These are phyloP conservation scores for Caenorhabditis zanzibari DNA, from an alignment of 2,888 invertebrate species.

Conservation along the genomic window DNA sequence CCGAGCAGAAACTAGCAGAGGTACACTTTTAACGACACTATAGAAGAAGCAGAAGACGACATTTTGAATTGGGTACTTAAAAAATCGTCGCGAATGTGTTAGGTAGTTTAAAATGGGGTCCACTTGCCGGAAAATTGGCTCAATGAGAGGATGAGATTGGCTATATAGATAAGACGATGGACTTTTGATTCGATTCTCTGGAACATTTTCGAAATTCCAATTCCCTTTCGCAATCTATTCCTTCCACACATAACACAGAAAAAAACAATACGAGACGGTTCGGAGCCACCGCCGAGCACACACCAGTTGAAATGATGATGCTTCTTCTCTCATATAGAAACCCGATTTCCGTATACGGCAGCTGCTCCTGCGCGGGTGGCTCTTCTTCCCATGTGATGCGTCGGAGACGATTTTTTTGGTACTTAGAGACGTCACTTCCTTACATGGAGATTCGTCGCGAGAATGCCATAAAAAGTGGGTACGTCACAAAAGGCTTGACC, in stretches of 20 bases:
- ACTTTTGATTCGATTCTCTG: neutral
- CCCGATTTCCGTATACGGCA: constrained; percentile 67
- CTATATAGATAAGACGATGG: constrained; percentile 37
- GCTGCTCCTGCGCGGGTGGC: constrained; percentile 5
- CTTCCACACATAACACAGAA: constrained; percentile 1
- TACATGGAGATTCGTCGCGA: neutral
- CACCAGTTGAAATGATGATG: constrained; percentile 34
- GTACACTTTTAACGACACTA: constrained; percentile 32
- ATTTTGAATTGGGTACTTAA: constrained; percentile 34
- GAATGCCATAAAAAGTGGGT: constrained; percentile 44
- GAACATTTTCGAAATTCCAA: constrained; percentile 2
- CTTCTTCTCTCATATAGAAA: constrained; percentile 48
- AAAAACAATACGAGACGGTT: constrained; percentile 64
- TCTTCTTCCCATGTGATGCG: constrained; percentile 48
- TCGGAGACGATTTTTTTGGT: neutral
- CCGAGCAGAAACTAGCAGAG: constrained; percentile 25
- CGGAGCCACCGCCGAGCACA: constrained; percentile 61
- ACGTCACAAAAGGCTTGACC: constrained; percentile 16
- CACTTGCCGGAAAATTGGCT: too few relatives aligned
- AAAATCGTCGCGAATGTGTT: neutral
- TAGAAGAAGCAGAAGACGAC: too few relatives aligned
- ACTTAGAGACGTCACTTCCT: constrained; percentile 57
- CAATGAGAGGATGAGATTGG: neutral
- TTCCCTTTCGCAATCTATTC: constrained; percentile 26
- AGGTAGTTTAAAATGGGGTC: constrained; percentile 59